Base-by-base conservation (phyloP, 2,888 invertebrate species). In the Heliothis peltigera region DNA sequence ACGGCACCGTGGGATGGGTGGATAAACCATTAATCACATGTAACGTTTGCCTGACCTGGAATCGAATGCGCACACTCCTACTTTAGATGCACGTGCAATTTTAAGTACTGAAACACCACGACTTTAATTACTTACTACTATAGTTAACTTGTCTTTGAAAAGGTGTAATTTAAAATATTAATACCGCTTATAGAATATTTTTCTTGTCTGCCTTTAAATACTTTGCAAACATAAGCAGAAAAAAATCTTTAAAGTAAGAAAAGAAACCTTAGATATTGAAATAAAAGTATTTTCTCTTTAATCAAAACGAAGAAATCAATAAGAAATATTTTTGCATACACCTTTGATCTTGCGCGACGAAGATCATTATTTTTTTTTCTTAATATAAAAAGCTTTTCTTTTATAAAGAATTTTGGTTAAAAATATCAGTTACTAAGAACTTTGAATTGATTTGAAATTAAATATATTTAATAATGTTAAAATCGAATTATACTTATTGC, bases 301-400 rank as follows among this genome's bases (percentile, higher is more conserved):
- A 59, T 72, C 59, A 72, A 65, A 65, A 44, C 7, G 51, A 32
- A 73, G 55, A 22, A 55, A 73, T 73, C 74, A 73, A 67, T 68
- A 67, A 56, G 46, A 43, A 22, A 25, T 51, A 35, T 73, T 60
- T 57, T 70, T 67, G 51, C 70, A 70, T 67, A 55, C 35, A 60
- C 51, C 68, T 70, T 70, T 73, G 61, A 70, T 73, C 70, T 12
- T 10, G 15, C 39, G 21, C 35, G 49, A 51, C 21, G 19, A 55
- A 51, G 51, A 61, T 73, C 19, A 43, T 67, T 47, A 54, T 48
- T 52, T 73, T 67, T 73, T 67, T 72, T 56, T 46, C 8, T 17
- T 59, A 49, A 49, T 64, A 39, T 19, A 58, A 44, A 4, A 17
- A 44, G 18, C 18, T n/a, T 44, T 17, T 25, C 18, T 2, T 39